Conservation (phyloP, 1,140 invertebrate genomes). For the Apis dorsata region DNA sequence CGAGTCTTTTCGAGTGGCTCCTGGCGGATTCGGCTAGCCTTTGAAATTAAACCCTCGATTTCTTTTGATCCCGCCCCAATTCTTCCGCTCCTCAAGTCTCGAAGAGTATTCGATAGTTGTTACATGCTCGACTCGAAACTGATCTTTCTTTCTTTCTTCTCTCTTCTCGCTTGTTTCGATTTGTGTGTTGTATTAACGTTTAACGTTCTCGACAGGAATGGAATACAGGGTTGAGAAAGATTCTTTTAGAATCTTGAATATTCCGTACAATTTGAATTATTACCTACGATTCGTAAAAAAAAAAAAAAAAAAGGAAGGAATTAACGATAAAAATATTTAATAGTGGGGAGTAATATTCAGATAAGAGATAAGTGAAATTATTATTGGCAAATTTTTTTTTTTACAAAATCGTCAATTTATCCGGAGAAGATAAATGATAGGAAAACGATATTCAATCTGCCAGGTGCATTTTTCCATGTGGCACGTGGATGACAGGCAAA, state of each 20-base stretch:
- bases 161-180: neutral
- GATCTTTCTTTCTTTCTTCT: neutral
- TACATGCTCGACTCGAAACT: neutral
- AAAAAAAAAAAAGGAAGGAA: too few relatives aligned
- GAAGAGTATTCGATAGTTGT: neutral
- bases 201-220: neutral
- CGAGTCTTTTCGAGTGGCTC: neutral
- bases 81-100: neutral
- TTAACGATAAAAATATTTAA: too few relatives aligned
- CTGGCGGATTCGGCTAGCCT: constrained; percentile 1
- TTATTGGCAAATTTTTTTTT: neutral
- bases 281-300: too few relatives aligned
- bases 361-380: neutral
- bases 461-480: neutral
- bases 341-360: too few relatives aligned
- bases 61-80: neutral
- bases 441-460: neutral
- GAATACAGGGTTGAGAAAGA: too few relatives aligned
- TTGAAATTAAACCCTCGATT: constrained; percentile 13
- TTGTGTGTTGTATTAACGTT: neutral
- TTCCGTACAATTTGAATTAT: too few relatives aligned
- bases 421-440: constrained; percentile 12
- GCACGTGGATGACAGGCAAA: neutral
- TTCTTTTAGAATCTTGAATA: too few relatives aligned
- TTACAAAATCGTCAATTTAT: neutral